A percentile compares a stretch with the other conserved stretches of the same genome.
Conservation (phyloP, 2,888 invertebrate genomes). For the Zelleria hepariella region DNA sequence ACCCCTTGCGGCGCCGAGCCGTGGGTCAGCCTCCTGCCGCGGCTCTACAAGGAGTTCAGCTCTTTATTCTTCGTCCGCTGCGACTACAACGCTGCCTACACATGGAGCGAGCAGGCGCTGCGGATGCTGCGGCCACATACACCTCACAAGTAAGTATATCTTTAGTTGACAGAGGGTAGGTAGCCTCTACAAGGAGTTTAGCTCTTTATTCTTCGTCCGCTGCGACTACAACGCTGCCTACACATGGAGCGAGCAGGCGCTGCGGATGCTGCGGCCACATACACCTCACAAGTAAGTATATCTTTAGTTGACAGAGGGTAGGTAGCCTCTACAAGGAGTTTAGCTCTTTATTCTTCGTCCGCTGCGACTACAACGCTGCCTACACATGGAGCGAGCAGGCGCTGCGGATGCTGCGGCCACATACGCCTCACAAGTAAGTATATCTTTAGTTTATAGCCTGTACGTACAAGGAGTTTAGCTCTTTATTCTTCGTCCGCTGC, state of each 20-base stretch:
- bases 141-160: slow-evolving; percentile 73
- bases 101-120: slow-evolving; percentile 85
- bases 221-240: slow-evolving; percentile 89
- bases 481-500: slow-evolving; percentile 86
- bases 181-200: slow-evolving; percentile 87
- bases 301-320: too few species aligned
- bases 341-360: slow-evolving; percentile 85
- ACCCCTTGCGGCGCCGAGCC: slow-evolving; percentile 27
- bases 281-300: slow-evolving; percentile 75
- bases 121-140: slow-evolving; percentile 74
- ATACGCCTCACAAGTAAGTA: slow-evolving; percentile 74
- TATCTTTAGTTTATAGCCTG: too few species aligned
- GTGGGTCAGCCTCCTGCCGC: slow-evolving; percentile 71
- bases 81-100: slow-evolving; percentile 86
- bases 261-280: slow-evolving; percentile 75
- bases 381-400: slow-evolving; percentile 86
- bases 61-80: slow-evolving; percentile 86
- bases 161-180: neutral
- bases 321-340: slow-evolving; percentile 87
- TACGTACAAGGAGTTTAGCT: slow-evolving; percentile 89
- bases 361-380: slow-evolving; percentile 88
- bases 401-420: slow-evolving; percentile 75
- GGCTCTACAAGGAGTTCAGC: slow-evolving; percentile 87
- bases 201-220: slow-evolving; percentile 84
- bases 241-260: slow-evolving; percentile 83